These are phyloP conservation scores for Arenaria interpres DNA, from an alignment of 2,113 vertebrate genomes.

Conservation along the genomic window DNA sequence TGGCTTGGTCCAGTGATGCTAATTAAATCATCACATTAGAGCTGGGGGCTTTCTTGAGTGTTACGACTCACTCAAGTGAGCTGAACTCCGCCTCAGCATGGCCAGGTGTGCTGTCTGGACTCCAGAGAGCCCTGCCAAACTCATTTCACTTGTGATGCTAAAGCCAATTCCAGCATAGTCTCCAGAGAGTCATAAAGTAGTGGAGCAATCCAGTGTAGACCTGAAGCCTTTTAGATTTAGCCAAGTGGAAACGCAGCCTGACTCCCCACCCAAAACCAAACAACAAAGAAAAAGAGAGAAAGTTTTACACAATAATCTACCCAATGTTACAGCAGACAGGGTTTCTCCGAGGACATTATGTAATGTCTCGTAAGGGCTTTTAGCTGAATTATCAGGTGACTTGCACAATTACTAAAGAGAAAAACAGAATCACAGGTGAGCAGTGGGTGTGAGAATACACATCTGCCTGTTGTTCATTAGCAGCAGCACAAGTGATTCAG, in stretches of 20 bases:
- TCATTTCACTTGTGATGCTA: conserved; percentile 51
- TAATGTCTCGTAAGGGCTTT: conserved; percentile 51
- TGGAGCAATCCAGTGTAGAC: conserved; percentile 27
- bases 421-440: conserved; percentile 56
- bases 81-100: not conserved
- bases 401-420: conserved; percentile 38
- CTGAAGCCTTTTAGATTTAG: conserved; percentile 41
- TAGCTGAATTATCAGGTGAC: conserved; percentile 58
- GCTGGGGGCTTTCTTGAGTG: conserved; percentile 32
- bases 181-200: conserved; percentile 24
- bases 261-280: conserved; percentile 50
- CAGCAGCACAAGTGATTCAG: not conserved
- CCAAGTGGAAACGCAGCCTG: conserved; percentile 57
- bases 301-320: conserved; percentile 46
- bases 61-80: conserved; percentile 10
- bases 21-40: conserved; percentile 64
- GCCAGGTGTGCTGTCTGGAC: conserved; percentile 25
- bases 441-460: conserved; percentile 23
- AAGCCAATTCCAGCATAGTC: not conserved
- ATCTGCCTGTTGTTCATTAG: not conserved
- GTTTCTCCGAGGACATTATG: conserved; percentile 41
- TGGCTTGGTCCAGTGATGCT: conserved; percentile 22
- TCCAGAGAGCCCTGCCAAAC: conserved; percentile 49
- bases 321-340: conserved; percentile 42
- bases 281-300: conserved; percentile 33